Evolutionary conservation across 1,140 invertebrate species (phyloP).

Genomic region (Zaprionus capensis): DNA sequence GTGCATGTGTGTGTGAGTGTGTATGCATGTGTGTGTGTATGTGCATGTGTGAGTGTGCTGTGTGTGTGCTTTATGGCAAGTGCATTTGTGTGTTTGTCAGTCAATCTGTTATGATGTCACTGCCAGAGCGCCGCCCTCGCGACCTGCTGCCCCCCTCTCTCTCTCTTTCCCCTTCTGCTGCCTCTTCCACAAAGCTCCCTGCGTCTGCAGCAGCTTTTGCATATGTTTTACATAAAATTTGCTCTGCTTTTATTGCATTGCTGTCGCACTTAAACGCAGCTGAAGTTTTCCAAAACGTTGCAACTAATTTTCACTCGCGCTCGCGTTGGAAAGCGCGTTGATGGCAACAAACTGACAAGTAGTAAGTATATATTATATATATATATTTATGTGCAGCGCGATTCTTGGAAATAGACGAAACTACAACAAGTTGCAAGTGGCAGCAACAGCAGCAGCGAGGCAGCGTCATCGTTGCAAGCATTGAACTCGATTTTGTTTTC

Average conservation of each 20-base stretch:
- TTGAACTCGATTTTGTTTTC: slow-evolving; percentile 83
- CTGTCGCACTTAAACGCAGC: slow-evolving; percentile 7
- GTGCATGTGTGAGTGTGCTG: slow-evolving; percentile 1
- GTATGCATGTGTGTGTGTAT: too few species aligned
- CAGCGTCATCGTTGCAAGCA: slow-evolving; percentile 75
- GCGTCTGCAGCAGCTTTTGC: background rate
- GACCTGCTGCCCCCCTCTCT: background rate
- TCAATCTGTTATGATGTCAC: slow-evolving; percentile 69
- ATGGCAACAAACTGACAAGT: slow-evolving; percentile 40
- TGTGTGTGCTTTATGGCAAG: slow-evolving; percentile 51
- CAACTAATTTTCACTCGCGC: slow-evolving; percentile 72
- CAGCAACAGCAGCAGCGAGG: slow-evolving; percentile 28
- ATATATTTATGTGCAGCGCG: slow-evolving; percentile 32
- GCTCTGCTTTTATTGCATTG: slow-evolving; percentile 17
- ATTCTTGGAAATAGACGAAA: slow-evolving; percentile 68
- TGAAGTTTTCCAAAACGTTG: slow-evolving; percentile 30
- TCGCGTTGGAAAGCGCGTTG: slow-evolving; percentile 63
- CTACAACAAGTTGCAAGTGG: slow-evolving; percentile 8
- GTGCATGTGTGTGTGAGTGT: slow-evolving; percentile 1
- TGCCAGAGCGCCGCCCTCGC: slow-evolving; percentile 21
- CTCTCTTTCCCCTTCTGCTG: background rate
- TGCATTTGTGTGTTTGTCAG: slow-evolving; percentile 64
- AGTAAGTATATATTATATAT: background rate
- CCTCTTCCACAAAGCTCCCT: background rate
- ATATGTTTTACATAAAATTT: background rate